Percentiles rank a stretch among this genome's conserved stretches.
Conservation (phyloP, 1,140 invertebrate genomes). For the Drosophila mojavensis region DNA sequence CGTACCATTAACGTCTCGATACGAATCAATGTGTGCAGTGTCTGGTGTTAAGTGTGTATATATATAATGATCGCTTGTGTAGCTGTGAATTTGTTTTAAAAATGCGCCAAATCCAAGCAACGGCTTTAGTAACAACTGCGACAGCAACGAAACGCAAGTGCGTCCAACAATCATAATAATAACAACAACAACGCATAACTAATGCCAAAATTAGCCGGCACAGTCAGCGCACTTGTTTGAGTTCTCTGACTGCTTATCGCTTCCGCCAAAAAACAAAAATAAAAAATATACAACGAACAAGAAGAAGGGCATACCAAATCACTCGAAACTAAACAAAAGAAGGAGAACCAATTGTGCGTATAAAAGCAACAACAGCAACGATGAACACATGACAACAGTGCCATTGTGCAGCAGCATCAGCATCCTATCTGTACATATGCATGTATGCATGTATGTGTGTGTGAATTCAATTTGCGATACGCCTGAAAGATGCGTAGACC, state of each 20-base stretch:
- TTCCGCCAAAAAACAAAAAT: slow-evolving; percentile 23
- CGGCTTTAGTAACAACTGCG: slow-evolving; percentile 13
- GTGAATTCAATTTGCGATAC: slow-evolving; percentile 26
- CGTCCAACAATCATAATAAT: neutral
- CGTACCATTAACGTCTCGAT: slow-evolving; percentile 23
- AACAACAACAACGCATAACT: slow-evolving; percentile 18
- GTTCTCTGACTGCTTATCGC: slow-evolving; percentile 23
- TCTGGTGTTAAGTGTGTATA: slow-evolving; percentile 3
- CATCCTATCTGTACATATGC: slow-evolving; percentile 24
- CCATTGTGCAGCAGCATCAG: slow-evolving; percentile 15
- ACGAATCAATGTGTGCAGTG: slow-evolving; percentile 12
- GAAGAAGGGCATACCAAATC: slow-evolving; percentile 8
- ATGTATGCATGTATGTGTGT: slow-evolving; percentile 20
- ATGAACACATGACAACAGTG: slow-evolving; percentile 66
- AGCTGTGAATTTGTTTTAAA: slow-evolving; percentile 31
- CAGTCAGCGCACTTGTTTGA: slow-evolving; percentile 39
- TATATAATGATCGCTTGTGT: slow-evolving; percentile 1
- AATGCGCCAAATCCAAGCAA: slow-evolving; percentile 43
- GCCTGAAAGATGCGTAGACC: slow-evolving; percentile 77
- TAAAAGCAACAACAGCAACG: slow-evolving; percentile 37
- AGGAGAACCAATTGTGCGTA: slow-evolving; percentile 31
- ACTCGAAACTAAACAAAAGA: slow-evolving; percentile 2
- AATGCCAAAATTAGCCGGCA: slow-evolving; percentile 48
- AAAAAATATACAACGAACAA: slow-evolving; percentile 20
- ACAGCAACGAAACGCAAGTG: slow-evolving; percentile 10